phyloP scores from a whole-genome alignment of 1,140 invertebrate genomes.

The Prorops nasuta region DNA sequence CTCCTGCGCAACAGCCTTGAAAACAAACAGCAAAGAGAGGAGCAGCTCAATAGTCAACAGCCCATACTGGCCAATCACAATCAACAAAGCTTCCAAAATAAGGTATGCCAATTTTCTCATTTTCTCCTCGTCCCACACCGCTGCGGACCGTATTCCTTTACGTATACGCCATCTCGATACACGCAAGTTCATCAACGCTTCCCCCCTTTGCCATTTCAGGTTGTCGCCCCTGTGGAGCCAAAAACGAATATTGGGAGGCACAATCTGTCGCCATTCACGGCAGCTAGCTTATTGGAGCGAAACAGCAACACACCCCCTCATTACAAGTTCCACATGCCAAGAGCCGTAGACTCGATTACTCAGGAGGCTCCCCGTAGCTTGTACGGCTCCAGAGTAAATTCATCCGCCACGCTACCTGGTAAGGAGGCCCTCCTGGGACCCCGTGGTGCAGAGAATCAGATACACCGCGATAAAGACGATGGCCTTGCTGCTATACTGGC shows the following conservation, averaged over 20 bases:
- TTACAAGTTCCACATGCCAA: constrained; percentile 67
- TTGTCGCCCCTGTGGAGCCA: constrained; percentile 56
- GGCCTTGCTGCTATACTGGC: constrained; percentile 60
- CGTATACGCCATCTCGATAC: no score
- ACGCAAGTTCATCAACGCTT: neutral
- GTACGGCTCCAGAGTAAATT: constrained; percentile 43
- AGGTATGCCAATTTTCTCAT: constrained; percentile 33
- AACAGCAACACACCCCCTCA: constrained; percentile 56
- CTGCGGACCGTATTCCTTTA: no score
- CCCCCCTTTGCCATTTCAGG: constrained; percentile 28
- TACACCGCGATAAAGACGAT: constrained; percentile 54
- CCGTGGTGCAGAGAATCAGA: constrained; percentile 44
- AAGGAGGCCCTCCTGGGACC: constrained; percentile 42
- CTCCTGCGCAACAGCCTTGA: constrained; percentile 69
- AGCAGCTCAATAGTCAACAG: constrained; percentile 48
- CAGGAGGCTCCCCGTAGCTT: constrained; percentile 45
- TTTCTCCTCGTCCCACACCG: no score
- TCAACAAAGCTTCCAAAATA: constrained; percentile 49
- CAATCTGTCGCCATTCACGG: constrained; percentile 61
- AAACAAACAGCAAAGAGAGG: constrained; percentile 63
- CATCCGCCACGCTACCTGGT: constrained; percentile 42
- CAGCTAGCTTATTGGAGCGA: constrained; percentile 56
- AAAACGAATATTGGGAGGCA: constrained; percentile 58
- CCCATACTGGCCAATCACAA: constrained; percentile 43
- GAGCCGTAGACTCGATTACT: constrained; percentile 64